Base-by-base conservation (phyloP, 2,797 vertebrate genomes). In the Petrocephalus schoutedeni region DNA sequence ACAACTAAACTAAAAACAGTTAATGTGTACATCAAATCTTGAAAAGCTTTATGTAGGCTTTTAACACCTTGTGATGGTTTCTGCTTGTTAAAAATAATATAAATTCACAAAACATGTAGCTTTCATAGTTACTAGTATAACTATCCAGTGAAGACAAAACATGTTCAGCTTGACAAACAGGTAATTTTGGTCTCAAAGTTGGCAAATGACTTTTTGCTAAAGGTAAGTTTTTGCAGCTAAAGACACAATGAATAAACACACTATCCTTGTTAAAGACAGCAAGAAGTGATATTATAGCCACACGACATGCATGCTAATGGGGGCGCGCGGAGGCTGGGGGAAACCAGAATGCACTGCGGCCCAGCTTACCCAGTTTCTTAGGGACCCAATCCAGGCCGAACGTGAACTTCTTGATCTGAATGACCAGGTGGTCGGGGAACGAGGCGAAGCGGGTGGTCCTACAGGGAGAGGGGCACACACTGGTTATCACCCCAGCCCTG, bases 381-480 rank as follows among this genome's bases (percentile, higher is more conserved):
- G 98, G 98, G 85, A 99, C 97, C 98, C 98, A 99, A 94, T 99
- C 98, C 90, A 98, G 95, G 90, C 98, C 98, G 3, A 99, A 99
- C 85, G 98, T 99, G 93, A 99, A 99, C 93, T 99, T 99, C 96
- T 99, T 99, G 91, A 99, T 98, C 94, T 99, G 98, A 93, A 99
- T 99, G 90, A 99, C 98, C 93, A 99, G 95, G 93, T 99, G 97
- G 94, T 99, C 98, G 0, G 98, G 98, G 94, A 99, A 99, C 87
- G 98, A 99, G 92, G 98, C 98, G 90, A 99, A 99, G 49, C 98
- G 96, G n/a, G 98, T 99, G 0, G 97, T 99, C 96, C 98, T 99
- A 93, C 91, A 93, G 92, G 90, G 71, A 91, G 58, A 87, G 92
- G 2, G 21, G 86, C 54, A 2, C 51, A 74, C 32, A n/a, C 23